Base-by-base conservation (phyloP, 2,888 invertebrate species). In the Polydrusus tereticollis region DNA sequence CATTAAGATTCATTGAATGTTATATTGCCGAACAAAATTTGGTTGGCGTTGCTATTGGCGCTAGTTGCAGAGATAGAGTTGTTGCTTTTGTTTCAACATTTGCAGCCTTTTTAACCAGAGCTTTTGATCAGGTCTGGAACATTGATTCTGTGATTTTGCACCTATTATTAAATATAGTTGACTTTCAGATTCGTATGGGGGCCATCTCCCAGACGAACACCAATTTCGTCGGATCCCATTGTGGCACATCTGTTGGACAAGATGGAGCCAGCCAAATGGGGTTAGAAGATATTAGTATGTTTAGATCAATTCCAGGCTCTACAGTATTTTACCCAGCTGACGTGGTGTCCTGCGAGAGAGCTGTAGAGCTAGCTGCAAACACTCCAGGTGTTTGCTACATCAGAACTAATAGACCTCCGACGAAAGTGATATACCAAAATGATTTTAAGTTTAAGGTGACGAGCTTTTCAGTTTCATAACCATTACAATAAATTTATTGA, bases 251-350 rank as follows among this genome's bases (percentile, higher is more conserved):
- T 81, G 99, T 99, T 86, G 99, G 98, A 26, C 98, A 98, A 87
- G 98, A 99, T 86, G 98, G 98, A 0, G 98, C 99, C 14, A 96
- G 96, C 67, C 99, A 99, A 88, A 99, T 99, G 99, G 99, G 96
- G 1, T 89, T 99, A 16, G 99, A 99, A 87, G 99, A 99, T 86
- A 85, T 99, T 70, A 95, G 97, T 0, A 90, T 99, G 89, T 99
- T 99, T 91, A 90, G 99, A 45, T 86, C 94, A 2, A 90, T 99
- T 76, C 97, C 98, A 63, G 93, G 93, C 72, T 88, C 90, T 75
- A 92, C 92, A 1, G 88, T 94, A 1, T 94, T 94, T 86, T 94
- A 94, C 81, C 93, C 93, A 52, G 88, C 93, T 38, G 99, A 99
- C 86, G 99, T 97, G 0, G 98, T 99, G 7, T 93, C 96, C 36